These are phyloP conservation scores for Oncorhynchus masou DNA, from an alignment of 2,113 vertebrate species.

Conservation along the genomic window DNA sequence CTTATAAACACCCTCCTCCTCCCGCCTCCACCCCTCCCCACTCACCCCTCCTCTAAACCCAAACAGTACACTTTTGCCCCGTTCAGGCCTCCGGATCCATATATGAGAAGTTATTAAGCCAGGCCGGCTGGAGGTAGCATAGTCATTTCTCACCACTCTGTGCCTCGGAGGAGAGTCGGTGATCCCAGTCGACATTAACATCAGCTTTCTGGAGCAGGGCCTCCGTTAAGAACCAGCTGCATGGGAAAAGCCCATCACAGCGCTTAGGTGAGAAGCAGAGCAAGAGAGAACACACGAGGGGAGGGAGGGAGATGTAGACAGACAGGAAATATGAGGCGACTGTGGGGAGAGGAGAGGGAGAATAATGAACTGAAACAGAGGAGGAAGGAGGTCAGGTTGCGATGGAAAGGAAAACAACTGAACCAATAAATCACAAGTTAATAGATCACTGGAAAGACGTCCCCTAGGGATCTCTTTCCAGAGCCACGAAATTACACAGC, in stretches of 20 bases:
- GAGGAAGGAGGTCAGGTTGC: conserved; percentile 34
- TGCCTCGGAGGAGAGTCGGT: conserved; percentile 40
- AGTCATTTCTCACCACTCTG: conserved; percentile 41
- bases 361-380: conserved; percentile 41
- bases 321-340: conserved; percentile 15
- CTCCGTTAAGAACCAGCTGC: conserved; percentile 52
- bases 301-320: not conserved
- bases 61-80: not conserved
- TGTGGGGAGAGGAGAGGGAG: conserved; percentile 19
- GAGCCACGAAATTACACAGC: conserved; percentile 55
- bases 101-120: conserved; percentile 26
- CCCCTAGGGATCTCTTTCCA: conserved; percentile 46
- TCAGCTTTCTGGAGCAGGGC: conserved; percentile 50
- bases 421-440: conserved; percentile 65
- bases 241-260: conserved; percentile 53
- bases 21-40: no score
- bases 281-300: not conserved
- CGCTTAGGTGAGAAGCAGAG: not conserved
- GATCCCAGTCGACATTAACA: conserved; percentile 61
- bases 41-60: not conserved
- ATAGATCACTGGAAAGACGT: conserved; percentile 67
- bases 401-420: conserved; percentile 45
- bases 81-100: not conserved
- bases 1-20: not conserved
- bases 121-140: conserved; percentile 23